Conservation (phyloP, 2,888 invertebrate species). For the Drosophila neotestacea region DNA sequence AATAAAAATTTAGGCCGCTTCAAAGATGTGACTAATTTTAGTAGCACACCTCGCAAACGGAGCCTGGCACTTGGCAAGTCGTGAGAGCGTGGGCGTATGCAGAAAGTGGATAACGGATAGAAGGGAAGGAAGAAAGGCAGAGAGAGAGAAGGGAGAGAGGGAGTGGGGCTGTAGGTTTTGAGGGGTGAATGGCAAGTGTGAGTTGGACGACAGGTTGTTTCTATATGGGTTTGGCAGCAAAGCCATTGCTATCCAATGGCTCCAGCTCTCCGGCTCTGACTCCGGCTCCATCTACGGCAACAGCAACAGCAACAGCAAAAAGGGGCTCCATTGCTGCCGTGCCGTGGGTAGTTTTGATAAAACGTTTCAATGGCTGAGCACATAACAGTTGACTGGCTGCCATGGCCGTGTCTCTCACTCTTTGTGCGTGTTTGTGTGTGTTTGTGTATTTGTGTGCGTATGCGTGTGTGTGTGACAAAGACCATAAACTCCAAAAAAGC, state of each 20-base stretch:
- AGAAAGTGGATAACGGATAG: background rate
- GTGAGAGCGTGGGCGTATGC: conserved; percentile 18
- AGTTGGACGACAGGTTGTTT: conserved; percentile 68
- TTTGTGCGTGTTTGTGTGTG: conserved; percentile 13
- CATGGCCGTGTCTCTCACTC: conserved; percentile 59
- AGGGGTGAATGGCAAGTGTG: conserved; percentile 42
- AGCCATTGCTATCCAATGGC: conserved; percentile 67
- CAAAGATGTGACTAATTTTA: too few species aligned
- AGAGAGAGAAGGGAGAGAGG: background rate
- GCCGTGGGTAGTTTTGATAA: conserved; percentile 79
- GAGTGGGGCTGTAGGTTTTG: background rate
- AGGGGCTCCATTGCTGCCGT: conserved; percentile 33
- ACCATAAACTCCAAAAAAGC: conserved; percentile 72
- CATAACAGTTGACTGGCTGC: conserved; percentile 79
- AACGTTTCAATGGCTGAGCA: conserved; percentile 78
- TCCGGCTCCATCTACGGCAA: background rate
- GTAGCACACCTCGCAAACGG: conserved; percentile 21
- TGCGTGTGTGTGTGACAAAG: conserved; percentile 66
- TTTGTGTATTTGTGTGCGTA: conserved; percentile 16
- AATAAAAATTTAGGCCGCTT: too few species aligned
- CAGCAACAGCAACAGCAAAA: background rate
- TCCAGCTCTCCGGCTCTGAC: conserved; percentile 27
- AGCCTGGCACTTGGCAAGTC: conserved; percentile 29
- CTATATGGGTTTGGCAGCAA: conserved; percentile 55
- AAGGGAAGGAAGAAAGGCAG: background rate